These are phyloP conservation scores for Diaprepes abbreviatus DNA, from an alignment of 2,888 invertebrate genomes.

Conservation along the genomic window DNA sequence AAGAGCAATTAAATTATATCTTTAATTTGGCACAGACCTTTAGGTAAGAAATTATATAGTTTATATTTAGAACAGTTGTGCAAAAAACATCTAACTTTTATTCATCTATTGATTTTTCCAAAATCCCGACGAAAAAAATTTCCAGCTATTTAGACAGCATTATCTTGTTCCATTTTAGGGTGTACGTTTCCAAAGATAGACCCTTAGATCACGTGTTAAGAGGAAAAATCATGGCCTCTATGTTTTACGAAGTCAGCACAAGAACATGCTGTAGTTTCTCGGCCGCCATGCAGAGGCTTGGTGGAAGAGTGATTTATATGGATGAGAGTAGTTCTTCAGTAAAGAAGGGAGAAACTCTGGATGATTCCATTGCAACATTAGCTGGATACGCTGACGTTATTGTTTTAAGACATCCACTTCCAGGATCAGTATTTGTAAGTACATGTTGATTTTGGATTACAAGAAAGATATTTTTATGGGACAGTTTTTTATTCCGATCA, in stretches of 20 bases:
- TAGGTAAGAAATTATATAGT: conserved; percentile 67
- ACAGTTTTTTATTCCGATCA: background rate
- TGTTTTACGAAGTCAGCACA: conserved; percentile 98
- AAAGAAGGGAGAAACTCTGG: conserved; percentile 96
- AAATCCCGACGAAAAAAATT: no score
- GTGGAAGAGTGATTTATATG: conserved; percentile 92
- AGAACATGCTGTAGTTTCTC: conserved; percentile 96
- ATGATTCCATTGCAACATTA: conserved; percentile 89
- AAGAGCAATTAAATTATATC: conserved; percentile 91
- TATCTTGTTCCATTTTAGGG: conserved; percentile 72
- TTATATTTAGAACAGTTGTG: no score
- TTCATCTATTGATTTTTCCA: no score
- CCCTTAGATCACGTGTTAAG: conserved; percentile 86
- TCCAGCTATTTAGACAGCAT: no score
- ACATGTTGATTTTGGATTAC: background rate
- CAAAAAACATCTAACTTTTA: no score
- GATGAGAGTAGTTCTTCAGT: conserved; percentile 93
- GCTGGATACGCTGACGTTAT: conserved; percentile 95
- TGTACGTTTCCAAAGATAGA: conserved; percentile 86
- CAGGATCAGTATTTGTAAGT: conserved; percentile 90
- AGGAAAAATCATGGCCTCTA: conserved; percentile 90
- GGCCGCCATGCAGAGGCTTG: conserved; percentile 96
- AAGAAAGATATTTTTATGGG: background rate
- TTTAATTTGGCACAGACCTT: conserved; percentile 94
- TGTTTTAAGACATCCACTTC: conserved; percentile 93